phyloP scores from a whole-genome alignment of 2,797 vertebrate genomes.

The Tokudaia muenninki region DNA sequence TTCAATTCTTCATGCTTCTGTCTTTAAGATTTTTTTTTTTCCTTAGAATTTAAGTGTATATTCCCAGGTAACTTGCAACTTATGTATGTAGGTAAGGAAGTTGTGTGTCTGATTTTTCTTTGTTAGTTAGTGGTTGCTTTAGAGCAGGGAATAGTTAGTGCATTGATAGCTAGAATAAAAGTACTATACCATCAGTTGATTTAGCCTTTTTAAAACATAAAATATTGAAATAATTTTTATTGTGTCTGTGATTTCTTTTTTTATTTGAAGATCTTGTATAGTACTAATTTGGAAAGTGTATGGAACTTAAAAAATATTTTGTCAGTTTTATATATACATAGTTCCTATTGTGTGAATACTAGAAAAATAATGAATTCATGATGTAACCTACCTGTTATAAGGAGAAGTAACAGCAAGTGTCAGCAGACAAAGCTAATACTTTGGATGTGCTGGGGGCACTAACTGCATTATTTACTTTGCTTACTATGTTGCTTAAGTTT shows the following conservation, averaged over 20 bases:
- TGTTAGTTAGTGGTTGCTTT: constrained; percentile 37
- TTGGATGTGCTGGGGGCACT: neutral
- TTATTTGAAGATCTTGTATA: constrained; percentile 36
- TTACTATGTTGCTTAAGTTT: constrained; percentile 46
- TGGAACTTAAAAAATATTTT: constrained; percentile 30
- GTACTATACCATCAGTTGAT: constrained; percentile 6
- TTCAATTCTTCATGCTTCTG: neutral
- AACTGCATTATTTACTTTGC: constrained; percentile 23
- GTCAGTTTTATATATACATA: constrained; percentile 45
- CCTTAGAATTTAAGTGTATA: constrained; percentile 30
- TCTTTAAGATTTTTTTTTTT: neutral
- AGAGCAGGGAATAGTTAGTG: neutral
- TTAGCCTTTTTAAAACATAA: constrained; percentile 55
- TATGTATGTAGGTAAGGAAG: neutral
- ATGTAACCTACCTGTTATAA: neutral
- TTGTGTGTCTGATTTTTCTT: neutral
- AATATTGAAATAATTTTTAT: constrained; percentile 21
- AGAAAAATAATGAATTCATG: constrained; percentile 57
- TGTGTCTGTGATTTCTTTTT: constrained; percentile 3
- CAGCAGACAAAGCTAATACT: neutral
- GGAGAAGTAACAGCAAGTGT: constrained; percentile 39
- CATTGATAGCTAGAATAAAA: constrained; percentile 42
- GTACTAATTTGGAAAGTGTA: neutral
- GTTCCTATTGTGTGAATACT: constrained; percentile 50
- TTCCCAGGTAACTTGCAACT: neutral